A percentile compares a stretch with the other conserved stretches of the same genome.
phyloP scores from a whole-genome alignment of 2,888 invertebrate species.

The Phyllotreta striolata region DNA sequence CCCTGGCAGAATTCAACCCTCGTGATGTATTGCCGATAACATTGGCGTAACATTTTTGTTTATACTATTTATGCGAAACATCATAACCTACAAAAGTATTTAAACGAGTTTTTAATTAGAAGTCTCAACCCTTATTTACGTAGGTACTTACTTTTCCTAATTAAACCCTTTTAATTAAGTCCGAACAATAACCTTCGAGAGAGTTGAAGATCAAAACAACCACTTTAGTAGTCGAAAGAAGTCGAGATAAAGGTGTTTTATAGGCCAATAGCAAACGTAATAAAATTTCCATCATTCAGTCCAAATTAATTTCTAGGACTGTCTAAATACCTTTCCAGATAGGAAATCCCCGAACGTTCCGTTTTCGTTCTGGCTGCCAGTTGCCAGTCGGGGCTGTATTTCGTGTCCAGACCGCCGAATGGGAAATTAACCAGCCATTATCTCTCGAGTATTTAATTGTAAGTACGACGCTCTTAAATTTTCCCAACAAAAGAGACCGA shows the following conservation, averaged over 20 bases:
- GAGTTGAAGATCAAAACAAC: too few relatives aligned
- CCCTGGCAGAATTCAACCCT: constrained; percentile 42
- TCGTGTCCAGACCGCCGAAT: constrained; percentile 37
- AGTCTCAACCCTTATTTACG: too few relatives aligned
- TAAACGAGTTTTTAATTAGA: too few relatives aligned
- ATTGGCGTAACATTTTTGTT: constrained; percentile 45
- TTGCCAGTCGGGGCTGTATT: constrained; percentile 27
- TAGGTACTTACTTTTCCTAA: too few relatives aligned
- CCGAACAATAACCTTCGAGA: too few relatives aligned
- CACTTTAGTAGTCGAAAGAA: background rate
- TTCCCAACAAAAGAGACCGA: constrained; percentile 36
- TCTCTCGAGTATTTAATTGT: constrained; percentile 46
- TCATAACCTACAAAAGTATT: too few relatives aligned
- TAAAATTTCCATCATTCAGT: constrained; percentile 19
- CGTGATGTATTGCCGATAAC: constrained; percentile 55
- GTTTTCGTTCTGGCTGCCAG: constrained; percentile 28
- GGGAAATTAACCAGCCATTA: constrained; percentile 42
- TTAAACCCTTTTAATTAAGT: too few relatives aligned
- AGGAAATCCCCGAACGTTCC: constrained; percentile 28
- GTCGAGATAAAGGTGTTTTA: constrained; percentile 11
- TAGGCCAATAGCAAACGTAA: background rate
- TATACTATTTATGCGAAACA: too few relatives aligned
- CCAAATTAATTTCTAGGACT: constrained; percentile 30
- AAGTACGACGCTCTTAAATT: constrained; percentile 43
- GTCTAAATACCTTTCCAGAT: constrained; percentile 25